Percentiles rank a stretch among this genome's conserved stretches.
phyloP scores from a whole-genome alignment of 2,797 vertebrate genomes.

The Perodicticus potto region DNA sequence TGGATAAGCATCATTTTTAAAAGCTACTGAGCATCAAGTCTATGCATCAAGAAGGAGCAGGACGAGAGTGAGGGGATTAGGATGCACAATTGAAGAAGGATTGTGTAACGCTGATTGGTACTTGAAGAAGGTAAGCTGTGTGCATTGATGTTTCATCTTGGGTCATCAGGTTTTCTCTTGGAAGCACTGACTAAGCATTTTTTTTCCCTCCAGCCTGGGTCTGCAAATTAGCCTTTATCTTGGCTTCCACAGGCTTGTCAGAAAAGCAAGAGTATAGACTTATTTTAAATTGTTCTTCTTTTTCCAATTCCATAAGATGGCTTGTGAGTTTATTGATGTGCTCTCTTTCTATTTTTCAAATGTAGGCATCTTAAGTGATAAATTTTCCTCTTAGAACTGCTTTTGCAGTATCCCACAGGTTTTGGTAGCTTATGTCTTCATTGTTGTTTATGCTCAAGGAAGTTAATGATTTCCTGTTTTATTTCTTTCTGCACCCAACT shows the following conservation, averaged over 20 bases:
- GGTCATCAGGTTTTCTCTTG: constrained; percentile 70
- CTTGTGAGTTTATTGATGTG: no score
- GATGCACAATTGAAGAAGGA: background rate
- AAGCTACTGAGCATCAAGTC: background rate
- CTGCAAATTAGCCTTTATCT: constrained; percentile 75
- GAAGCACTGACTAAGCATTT: constrained; percentile 69
- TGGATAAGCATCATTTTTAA: background rate
- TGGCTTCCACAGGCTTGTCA: constrained; percentile 76
- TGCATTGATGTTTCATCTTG: constrained; percentile 73
- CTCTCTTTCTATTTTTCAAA: no score
- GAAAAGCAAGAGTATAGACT: constrained; percentile 76
- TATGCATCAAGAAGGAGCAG: background rate
- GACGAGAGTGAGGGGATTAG: background rate
- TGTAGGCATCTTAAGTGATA: no score
- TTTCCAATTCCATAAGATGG: no score
- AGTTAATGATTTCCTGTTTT: no score
- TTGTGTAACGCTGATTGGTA: background rate
- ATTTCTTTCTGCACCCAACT: no score
- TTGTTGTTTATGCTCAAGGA: no score
- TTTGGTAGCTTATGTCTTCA: no score
- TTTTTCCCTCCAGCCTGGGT: constrained; percentile 57
- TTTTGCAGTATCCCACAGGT: no score
- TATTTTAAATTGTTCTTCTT: no score
- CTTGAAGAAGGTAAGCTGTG: background rate
- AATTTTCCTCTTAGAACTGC: no score